Evolutionary conservation across 2,797 vertebrate genomes (phyloP).

Genomic region (Pyrocephalus nanus): DNA sequence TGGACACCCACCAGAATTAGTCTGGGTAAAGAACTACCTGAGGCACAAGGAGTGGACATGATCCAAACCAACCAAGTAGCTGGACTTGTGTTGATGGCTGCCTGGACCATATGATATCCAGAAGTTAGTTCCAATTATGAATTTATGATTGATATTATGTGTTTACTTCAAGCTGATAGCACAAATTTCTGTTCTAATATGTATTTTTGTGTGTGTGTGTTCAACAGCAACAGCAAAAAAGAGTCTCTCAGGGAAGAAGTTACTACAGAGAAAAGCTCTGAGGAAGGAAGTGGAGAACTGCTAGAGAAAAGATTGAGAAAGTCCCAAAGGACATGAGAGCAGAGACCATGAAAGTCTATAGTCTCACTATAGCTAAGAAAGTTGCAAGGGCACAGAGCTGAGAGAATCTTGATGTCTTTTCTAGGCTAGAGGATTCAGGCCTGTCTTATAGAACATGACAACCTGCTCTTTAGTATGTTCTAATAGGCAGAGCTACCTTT

Average conservation of each 20-base stretch:
- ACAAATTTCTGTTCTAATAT: background rate
- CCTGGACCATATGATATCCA: background rate
- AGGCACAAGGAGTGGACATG: background rate
- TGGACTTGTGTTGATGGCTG: background rate
- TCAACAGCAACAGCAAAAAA: background rate
- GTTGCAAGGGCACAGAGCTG: background rate
- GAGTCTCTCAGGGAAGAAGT: background rate
- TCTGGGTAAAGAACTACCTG: background rate
- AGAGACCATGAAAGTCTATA: background rate
- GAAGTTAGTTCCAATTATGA: background rate
- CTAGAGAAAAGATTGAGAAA: conserved; percentile 1
- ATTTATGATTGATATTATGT: background rate
- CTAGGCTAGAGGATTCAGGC: background rate
- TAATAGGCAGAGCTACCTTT: background rate
- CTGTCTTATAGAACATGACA: background rate
- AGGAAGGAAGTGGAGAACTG: background rate
- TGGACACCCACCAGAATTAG: background rate
- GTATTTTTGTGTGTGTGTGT: background rate
- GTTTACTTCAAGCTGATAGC: background rate
- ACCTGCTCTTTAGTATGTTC: background rate
- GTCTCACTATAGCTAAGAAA: background rate
- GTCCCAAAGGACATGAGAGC: background rate
- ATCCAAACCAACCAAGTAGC: fast-evolving
- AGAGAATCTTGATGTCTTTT: conserved; percentile 3
- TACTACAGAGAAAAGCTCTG: background rate